Conservation (phyloP, 2,113 vertebrate genomes). For the Herpailurus yagouaroundi region DNA sequence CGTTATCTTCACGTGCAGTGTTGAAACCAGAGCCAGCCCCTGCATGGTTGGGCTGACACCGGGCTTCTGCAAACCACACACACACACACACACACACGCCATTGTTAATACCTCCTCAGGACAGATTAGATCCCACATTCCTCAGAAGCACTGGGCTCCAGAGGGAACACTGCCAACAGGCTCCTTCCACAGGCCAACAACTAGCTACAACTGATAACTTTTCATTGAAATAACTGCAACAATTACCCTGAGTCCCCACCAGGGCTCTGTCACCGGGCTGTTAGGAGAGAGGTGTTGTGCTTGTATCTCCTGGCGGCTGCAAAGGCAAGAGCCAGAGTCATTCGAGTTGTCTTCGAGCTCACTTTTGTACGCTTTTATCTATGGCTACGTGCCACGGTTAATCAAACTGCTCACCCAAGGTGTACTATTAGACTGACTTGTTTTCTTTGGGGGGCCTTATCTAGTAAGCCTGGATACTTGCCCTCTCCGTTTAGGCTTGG, state of each 20-base stretch:
- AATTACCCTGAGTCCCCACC: constrained; percentile 48
- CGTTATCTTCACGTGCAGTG: constrained; percentile 21
- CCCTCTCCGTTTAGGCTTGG: constrained; percentile 62
- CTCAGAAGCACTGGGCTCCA: constrained; percentile 70
- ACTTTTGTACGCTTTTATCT: constrained; percentile 64
- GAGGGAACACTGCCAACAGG: constrained; percentile 74
- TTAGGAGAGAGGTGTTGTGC: constrained; percentile 51
- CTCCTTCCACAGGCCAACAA: constrained; percentile 64
- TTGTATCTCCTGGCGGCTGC: constrained; percentile 18
- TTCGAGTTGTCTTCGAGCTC: constrained; percentile 35
- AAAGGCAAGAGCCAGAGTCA: constrained; percentile 53
- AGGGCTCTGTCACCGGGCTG: constrained; percentile 59
- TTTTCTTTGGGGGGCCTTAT: constrained; percentile 32
- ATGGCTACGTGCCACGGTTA: constrained; percentile 46
- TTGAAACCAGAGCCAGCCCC: constrained; percentile 49
- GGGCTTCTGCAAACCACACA: constrained; percentile 63
- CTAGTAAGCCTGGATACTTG: constrained; percentile 57
- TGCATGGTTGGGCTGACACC: constrained; percentile 39
- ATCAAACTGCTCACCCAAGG: constrained; percentile 61
- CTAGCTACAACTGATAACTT: constrained; percentile 76
- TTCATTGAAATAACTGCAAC: constrained; percentile 75
- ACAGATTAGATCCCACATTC: constrained; percentile 74
- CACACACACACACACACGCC: constrained; percentile 65
- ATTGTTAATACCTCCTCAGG: constrained; percentile 70
- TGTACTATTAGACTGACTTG: constrained; percentile 56